Conservation (phyloP, 2,113 vertebrate species). For the Brachyistius frenatus region DNA sequence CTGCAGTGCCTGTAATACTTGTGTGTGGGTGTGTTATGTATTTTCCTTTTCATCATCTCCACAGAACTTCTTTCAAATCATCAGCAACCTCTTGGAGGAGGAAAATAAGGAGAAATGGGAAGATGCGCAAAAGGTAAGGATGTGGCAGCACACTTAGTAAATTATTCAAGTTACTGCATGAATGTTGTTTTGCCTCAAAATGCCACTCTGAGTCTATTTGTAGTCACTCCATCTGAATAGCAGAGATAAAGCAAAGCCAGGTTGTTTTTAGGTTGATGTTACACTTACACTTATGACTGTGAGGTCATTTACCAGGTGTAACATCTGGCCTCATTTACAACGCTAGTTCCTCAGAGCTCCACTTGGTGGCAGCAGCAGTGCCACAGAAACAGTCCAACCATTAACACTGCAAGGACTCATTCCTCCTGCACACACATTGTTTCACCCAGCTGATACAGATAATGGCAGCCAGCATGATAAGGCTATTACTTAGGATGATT, state of each 20-base stretch:
- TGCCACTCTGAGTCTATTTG: slow-evolving; percentile 14
- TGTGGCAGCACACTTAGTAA: slow-evolving; percentile 32
- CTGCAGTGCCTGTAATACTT: slow-evolving; percentile 58
- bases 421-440: slow-evolving; percentile 44
- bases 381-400: slow-evolving; percentile 59
- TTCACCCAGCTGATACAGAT: slow-evolving; percentile 41
- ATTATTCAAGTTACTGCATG: slow-evolving; percentile 59
- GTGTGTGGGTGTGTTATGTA: slow-evolving; percentile 59
- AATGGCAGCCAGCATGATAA: slow-evolving; percentile 40
- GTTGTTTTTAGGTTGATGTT: slow-evolving; percentile 30
- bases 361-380: slow-evolving; percentile 82
- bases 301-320: slow-evolving; percentile 60
- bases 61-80: slow-evolving; percentile 99
- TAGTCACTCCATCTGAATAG: slow-evolving; percentile 31
- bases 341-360: slow-evolving; percentile 65
- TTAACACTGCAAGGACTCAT: slow-evolving; percentile 55
- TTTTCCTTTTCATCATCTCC: slow-evolving; percentile 70
- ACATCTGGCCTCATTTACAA: slow-evolving; percentile 70
- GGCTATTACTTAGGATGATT: slow-evolving; percentile 17
- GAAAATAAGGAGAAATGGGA: slow-evolving; percentile 99
- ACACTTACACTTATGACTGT: slow-evolving; percentile 22
- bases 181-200: slow-evolving; percentile 26
- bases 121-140: slow-evolving; percentile 96
- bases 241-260: slow-evolving; percentile 45
- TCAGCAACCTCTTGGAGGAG: slow-evolving; percentile 99